Evolutionary conservation across 64 coral and sea anemone species (phyloP), one percentile per base, ranked within the genome.

Genomic region (Dendrophyllia cribrosa): DNA sequence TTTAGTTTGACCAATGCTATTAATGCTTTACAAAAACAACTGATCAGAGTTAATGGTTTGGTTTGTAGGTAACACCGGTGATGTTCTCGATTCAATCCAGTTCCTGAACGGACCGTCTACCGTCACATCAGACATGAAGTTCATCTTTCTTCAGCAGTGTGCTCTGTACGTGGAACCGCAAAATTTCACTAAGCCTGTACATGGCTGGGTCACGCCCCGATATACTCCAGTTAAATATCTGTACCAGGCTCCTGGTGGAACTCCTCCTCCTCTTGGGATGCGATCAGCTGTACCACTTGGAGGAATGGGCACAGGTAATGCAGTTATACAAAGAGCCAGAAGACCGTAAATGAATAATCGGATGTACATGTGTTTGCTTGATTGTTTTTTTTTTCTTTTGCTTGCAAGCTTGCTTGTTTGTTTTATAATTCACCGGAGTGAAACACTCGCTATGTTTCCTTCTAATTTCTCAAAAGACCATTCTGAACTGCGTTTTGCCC

Each of bases 221-320:
- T 93, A 91, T 49, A 67, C 81, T 15, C 95, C 95, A 3, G 93
- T 87, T 50, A 76, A 84, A 8, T 97, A 97, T 72, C 58, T 97
- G 53, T 97, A 97, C 81, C 91, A 91, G 82, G 64, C 72, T 58
- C 81, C 91, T 14, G 46, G 34, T 59, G 76, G 81, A 34, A 91
- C 65, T 24, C 75, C 95, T 69, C 92, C 92, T 26, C 91, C 95
- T 19, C 88, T 97, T 22, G 95, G 95, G 8, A 90, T 97, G 91
- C 92, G 95, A 66, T 97, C 95, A 46, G 95, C 95, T 55, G 92
- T 97, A 25, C 95, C 95, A 25, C 92, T 97, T 72, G 95, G 95
- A 60, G 95, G 95, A 90, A 67, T 97, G 83, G 95, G 95, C 12
- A 97, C 95, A 79, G 95, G 95, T 97, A 91, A 58, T 34, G 34